These are phyloP conservation scores for Iphiclides podalirius DNA, from an alignment of 2,888 invertebrate genomes.

Conservation along the genomic window DNA sequence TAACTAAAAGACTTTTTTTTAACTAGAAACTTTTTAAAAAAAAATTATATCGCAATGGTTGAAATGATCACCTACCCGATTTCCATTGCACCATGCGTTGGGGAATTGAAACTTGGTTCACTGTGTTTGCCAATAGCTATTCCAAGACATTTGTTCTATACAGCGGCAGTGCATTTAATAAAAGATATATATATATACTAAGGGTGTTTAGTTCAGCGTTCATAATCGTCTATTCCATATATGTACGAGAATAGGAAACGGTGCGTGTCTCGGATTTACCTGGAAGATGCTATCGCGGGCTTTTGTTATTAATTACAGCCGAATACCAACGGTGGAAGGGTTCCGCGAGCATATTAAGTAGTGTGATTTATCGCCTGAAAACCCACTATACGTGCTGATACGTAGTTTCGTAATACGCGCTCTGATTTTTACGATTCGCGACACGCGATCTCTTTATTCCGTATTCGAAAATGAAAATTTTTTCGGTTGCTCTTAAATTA, in stretches of 20 bases:
- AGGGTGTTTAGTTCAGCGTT: too few species aligned
- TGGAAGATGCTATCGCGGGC: slow-evolving; percentile 57
- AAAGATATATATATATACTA: too few species aligned
- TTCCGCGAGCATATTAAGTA: slow-evolving; percentile 61
- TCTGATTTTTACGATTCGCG: slow-evolving; percentile 53
- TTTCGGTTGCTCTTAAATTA: slow-evolving; percentile 16
- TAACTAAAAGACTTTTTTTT: too few species aligned
- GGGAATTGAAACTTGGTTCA: too few species aligned
- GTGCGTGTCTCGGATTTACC: slow-evolving; percentile 26
- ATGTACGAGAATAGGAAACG: slow-evolving; percentile 19
- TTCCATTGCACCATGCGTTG: too few species aligned
- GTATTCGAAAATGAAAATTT: slow-evolving; percentile 14
- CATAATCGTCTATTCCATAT: too few species aligned
- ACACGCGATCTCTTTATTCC: slow-evolving; percentile 49
- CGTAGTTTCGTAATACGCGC: slow-evolving; percentile 64
- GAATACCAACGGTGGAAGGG: slow-evolving; percentile 59
- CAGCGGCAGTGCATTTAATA: too few species aligned
- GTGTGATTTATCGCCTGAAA: slow-evolving; percentile 65
- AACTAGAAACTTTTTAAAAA: too few species aligned
- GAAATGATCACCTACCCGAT: too few species aligned
- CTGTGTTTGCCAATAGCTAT: too few species aligned
- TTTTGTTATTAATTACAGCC: slow-evolving; percentile 69
- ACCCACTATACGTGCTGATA: slow-evolving; percentile 65
- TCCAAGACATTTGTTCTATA: too few species aligned
- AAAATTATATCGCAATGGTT: too few species aligned